Conservation (phyloP, 2,888 invertebrate species). For the Stratiomys singularior region DNA sequence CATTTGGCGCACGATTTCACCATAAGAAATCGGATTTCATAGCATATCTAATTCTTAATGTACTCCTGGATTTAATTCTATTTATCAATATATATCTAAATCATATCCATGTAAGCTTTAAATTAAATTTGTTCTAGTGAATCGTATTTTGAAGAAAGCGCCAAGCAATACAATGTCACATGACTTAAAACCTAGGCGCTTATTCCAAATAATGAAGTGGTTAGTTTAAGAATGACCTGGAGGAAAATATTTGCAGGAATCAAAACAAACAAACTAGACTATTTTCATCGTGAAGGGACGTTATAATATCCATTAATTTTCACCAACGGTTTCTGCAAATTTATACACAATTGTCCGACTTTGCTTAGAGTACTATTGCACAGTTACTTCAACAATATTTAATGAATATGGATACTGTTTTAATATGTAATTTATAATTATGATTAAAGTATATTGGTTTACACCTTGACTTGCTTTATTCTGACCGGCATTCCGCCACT, state of each 20-base stretch:
- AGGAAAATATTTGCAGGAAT: not conserved
- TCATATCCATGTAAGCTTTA: too few species aligned
- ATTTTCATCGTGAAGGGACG: not conserved
- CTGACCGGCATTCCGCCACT: conserved; percentile 73
- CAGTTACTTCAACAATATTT: conserved; percentile 49
- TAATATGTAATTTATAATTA: conserved; percentile 12
- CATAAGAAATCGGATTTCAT: too few species aligned
- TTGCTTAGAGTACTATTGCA: conserved; percentile 52
- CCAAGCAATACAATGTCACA: too few species aligned
- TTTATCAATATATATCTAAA: too few species aligned
- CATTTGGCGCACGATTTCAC: not conserved
- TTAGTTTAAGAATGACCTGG: not conserved
- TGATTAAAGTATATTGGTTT: conserved; percentile 1
- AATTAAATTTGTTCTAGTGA: too few species aligned
- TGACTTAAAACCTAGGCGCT: too few species aligned
- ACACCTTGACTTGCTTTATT: conserved; percentile 62
- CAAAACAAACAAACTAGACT: not conserved
- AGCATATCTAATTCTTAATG: too few species aligned
- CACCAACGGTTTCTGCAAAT: not conserved
- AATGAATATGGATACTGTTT: conserved; percentile 18
- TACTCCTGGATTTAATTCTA: too few species aligned
- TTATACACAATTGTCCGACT: not conserved
- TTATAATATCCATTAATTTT: not conserved
- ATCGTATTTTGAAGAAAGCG: too few species aligned
- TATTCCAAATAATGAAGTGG: too few species aligned